phyloP scores from a whole-genome alignment of 2,888 invertebrate genomes.

The Atrina japonica region DNA sequence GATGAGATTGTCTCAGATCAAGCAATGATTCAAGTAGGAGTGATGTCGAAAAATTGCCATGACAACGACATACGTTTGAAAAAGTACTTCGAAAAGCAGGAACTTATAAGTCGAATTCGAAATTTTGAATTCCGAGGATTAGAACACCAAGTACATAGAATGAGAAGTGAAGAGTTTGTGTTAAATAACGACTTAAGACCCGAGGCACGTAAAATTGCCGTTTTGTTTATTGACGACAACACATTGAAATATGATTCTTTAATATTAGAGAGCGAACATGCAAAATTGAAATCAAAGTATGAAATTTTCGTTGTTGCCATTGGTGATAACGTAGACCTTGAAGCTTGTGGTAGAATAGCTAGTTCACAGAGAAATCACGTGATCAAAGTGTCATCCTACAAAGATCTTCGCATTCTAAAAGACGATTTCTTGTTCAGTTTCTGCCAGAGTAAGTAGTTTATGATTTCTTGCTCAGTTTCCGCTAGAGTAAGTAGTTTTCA shows the following conservation, averaged over 20 bases:
- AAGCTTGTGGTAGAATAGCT: slow-evolving; percentile 45
- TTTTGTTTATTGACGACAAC: slow-evolving; percentile 65
- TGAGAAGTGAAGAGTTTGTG: slow-evolving; percentile 52
- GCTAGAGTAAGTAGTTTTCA: no score
- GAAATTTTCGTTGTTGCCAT: slow-evolving; percentile 56
- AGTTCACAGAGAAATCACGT: slow-evolving; percentile 41
- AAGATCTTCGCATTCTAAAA: slow-evolving; percentile 28
- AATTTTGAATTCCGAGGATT: slow-evolving; percentile 39
- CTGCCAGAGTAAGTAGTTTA: slow-evolving; percentile 50
- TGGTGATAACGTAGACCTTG: slow-evolving; percentile 49
- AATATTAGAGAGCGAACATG: slow-evolving; percentile 44
- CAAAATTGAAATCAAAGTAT: slow-evolving; percentile 42
- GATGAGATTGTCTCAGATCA: slow-evolving; percentile 56
- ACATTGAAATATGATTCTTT: slow-evolving; percentile 49
- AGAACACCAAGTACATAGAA: slow-evolving; percentile 52
- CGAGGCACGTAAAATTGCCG: slow-evolving; percentile 61
- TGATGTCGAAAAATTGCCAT: slow-evolving; percentile 63
- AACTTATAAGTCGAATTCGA: slow-evolving; percentile 43
- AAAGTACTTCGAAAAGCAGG: slow-evolving; percentile 41
- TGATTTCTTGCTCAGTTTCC: no score
- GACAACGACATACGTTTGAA: slow-evolving; percentile 58
- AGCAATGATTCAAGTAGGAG: slow-evolving; percentile 63
- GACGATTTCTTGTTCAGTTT: slow-evolving; percentile 48
- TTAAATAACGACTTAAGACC: slow-evolving; percentile 51
- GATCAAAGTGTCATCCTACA: slow-evolving; percentile 48